A percentile compares a stretch with the other conserved stretches of the same genome.
These are phyloP conservation scores for Phylloscopus whistleri DNA, from an alignment of 2,113 vertebrate species.

Conservation along the genomic window DNA sequence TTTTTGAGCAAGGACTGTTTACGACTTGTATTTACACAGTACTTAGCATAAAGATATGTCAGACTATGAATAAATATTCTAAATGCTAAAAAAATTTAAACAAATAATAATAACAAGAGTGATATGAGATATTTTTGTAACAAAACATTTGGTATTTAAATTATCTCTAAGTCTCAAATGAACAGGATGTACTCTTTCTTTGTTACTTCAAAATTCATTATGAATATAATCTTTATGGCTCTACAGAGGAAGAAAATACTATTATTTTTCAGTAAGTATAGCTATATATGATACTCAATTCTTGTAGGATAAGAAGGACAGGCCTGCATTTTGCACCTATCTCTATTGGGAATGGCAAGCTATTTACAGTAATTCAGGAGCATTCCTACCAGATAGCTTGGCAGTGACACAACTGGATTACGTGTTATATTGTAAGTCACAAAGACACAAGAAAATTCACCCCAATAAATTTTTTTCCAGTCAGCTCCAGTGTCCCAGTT, in stretches of 20 bases:
- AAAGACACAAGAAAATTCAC: not conserved
- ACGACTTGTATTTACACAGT: not conserved
- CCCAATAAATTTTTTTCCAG: not conserved
- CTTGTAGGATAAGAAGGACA: not conserved
- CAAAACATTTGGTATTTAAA: not conserved
- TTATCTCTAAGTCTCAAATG: not conserved
- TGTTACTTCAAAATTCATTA: not conserved
- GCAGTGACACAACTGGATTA: not conserved
- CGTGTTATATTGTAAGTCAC: not conserved
- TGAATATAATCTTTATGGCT: not conserved
- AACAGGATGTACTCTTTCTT: not conserved
- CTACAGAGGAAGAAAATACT: not conserved
- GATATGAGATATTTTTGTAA: not conserved
- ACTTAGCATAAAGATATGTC: not conserved
- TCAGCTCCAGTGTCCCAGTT: not conserved
- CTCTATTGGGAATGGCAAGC: not conserved
- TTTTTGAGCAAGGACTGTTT: not conserved
- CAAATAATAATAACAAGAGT: not conserved
- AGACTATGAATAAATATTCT: not conserved
- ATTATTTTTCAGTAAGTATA: not conserved
- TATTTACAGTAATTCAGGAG: slow-evolving; percentile 7
- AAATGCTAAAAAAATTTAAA: not conserved
- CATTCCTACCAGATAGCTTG: not conserved
- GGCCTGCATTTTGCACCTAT: not conserved
- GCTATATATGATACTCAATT: not conserved